These are phyloP conservation scores for Pasiphila rectangulata DNA, from an alignment of 2,888 invertebrate species.

Conservation along the genomic window DNA sequence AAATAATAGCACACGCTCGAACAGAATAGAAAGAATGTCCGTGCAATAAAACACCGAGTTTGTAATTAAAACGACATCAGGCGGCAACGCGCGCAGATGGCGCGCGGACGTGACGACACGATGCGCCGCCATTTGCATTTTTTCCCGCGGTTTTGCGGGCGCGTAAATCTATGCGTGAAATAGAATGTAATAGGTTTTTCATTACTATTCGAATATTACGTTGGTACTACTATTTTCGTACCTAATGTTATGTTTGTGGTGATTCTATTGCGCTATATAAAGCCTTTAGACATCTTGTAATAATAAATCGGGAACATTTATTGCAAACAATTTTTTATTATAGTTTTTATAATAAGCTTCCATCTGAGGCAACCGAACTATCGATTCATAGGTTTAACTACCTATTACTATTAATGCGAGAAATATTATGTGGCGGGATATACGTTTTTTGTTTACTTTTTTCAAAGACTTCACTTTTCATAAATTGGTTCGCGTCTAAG, in stretches of 20 bases:
- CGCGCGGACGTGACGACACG: conserved; percentile 63
- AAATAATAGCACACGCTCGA: conserved; percentile 5
- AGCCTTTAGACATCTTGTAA: too few relatives aligned
- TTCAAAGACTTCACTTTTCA: too few relatives aligned
- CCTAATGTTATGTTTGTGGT: conserved; percentile 1
- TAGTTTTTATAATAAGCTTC: too few relatives aligned
- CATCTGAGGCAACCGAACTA: too few relatives aligned
- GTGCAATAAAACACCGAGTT: conserved; percentile 51
- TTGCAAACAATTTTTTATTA: too few relatives aligned
- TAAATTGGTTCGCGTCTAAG: too few relatives aligned
- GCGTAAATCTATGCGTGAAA: conserved; percentile 33
- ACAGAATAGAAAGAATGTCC: conserved; percentile 33
- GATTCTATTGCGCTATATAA: too few relatives aligned
- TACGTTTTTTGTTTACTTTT: too few relatives aligned
- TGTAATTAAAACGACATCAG: conserved; percentile 61
- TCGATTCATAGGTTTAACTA: too few relatives aligned
- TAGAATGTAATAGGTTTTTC: conserved; percentile 31
- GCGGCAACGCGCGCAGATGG: conserved; percentile 46
- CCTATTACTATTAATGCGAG: too few relatives aligned
- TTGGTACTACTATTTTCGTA: conserved; percentile 8
- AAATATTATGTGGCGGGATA: too few relatives aligned
- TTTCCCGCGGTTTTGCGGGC: conserved; percentile 52
- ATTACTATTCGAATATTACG: conserved; percentile 16
- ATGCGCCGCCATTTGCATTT: conserved; percentile 61
- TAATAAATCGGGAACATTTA: too few relatives aligned